Evolutionary conservation across 2,888 invertebrate genomes (phyloP), one percentile per base, ranked within the genome.

Genomic region (Camponotus fellah): DNA sequence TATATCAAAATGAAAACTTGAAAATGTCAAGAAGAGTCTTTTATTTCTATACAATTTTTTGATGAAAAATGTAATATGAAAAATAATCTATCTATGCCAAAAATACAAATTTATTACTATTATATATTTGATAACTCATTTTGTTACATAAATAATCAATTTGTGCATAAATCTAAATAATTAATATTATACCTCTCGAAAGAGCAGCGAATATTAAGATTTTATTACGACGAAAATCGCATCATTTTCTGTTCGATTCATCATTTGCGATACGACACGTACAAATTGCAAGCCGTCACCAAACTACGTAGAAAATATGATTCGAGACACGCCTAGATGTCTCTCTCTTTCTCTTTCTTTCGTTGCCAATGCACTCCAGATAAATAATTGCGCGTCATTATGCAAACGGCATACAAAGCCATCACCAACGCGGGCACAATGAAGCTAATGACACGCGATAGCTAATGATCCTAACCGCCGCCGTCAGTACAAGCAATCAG

Each of bases 321-420:
- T 68, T 12, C 49, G n/a, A 68, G 68, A 26, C 76, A 76, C 76
- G 12, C 66, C 66, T 76, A 65, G 43, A 65, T 12, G 12, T 10
- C 5, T 58, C 58, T 58, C 34, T 62, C 14, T 46, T 14, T 34
- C 37, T 58, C 21, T 12, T 32, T 56, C 83, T 80, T 79, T 68
- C 76, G 71, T 69, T 81, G 66, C 76, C 53, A 72, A 66, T 71
- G 65, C 91, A 92, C 92, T 92, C 92, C 87, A 92, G 91, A 92
- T 92, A 92, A 92, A 92, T 92, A 92, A 92, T 93, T 85, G 88
- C 86, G 40, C 82, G 87, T 90, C 86, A 91, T 92, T 92, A 92
- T 92, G 91, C 87, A 92, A 92, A 92, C 87, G 72, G 84, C 46
- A 68, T 77, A 85, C 84, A 84, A 79, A 85, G 77, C 76, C 84